These are phyloP conservation scores for Hirtodrosophila confusa DNA, from an alignment of 2,888 invertebrate species.

Conservation along the genomic window DNA sequence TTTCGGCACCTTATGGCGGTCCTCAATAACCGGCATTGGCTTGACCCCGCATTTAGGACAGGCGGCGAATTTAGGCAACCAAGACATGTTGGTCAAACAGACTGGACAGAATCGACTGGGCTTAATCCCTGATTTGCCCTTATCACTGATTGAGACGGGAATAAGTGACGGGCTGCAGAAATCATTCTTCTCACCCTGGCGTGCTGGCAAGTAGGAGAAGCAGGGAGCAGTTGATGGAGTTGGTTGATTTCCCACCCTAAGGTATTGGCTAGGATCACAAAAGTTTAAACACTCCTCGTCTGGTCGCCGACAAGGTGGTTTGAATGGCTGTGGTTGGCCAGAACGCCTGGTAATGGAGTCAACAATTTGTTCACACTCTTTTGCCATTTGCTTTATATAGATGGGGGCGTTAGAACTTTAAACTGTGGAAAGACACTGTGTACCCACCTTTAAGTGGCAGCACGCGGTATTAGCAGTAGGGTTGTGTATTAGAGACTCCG, in stretches of 20 bases:
- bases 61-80: constrained; percentile 84
- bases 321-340: not conserved
- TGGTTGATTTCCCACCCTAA: not conserved
- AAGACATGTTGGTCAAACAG: constrained; percentile 80
- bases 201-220: constrained; percentile 24
- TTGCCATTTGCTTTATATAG: constrained; percentile 46
- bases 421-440: not conserved
- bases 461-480: constrained; percentile 45
- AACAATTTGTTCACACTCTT: constrained; percentile 48
- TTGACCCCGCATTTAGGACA: constrained; percentile 81
- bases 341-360: constrained; percentile 36
- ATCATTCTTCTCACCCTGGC: not conserved
- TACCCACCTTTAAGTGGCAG: constrained; percentile 57
- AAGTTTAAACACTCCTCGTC: too few species aligned
- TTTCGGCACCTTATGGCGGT: constrained; percentile 70
- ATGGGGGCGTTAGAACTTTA: too few species aligned
- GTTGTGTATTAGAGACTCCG: constrained; percentile 31
- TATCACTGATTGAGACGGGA: constrained; percentile 28
- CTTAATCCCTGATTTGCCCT: constrained; percentile 22
- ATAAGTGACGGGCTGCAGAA: constrained; percentile 7
- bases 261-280: too few species aligned
- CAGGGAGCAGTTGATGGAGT: not conserved
- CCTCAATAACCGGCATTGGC: constrained; percentile 67
- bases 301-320: too few species aligned
- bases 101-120: constrained; percentile 75